Conservation (phyloP, 2,113 vertebrate genomes). For the Tyto alba region DNA sequence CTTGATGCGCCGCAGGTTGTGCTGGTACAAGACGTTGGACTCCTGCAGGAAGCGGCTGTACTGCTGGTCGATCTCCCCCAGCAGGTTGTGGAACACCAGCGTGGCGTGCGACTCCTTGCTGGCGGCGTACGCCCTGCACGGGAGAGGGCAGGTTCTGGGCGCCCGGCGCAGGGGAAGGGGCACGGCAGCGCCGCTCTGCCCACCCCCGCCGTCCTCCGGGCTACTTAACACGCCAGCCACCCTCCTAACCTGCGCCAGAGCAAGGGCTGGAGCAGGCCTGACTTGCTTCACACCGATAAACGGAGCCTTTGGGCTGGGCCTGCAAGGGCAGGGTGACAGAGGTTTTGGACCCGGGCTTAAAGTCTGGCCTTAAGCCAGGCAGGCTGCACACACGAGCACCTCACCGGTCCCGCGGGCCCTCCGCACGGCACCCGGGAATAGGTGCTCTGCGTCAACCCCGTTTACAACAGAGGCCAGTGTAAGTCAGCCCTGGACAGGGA, state of each 20-base stretch:
- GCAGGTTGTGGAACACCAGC: constrained; percentile 95
- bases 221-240: no score
- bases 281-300: accelerated
- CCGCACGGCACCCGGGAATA: neutral
- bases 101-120: constrained; percentile 97
- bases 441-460: neutral
- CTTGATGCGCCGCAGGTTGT: constrained; percentile 96
- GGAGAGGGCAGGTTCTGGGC: neutral
- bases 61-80: constrained; percentile 98
- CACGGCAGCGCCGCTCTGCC: neutral
- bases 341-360: accelerated
- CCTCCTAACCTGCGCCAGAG: neutral
- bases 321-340: accelerated
- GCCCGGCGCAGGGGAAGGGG: neutral
- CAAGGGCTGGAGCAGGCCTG: neutral
- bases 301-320: accelerated
- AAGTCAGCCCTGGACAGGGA: neutral
- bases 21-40: constrained; percentile 96
- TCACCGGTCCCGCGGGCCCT: neutral
- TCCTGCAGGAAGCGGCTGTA: constrained; percentile 98
- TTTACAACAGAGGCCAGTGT: neutral
- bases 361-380: neutral
- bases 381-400: neutral
- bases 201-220: accelerated
- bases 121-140: constrained; percentile 88